Conservation (phyloP, 2,113 vertebrate species). For the Pantherophis guttatus region DNA sequence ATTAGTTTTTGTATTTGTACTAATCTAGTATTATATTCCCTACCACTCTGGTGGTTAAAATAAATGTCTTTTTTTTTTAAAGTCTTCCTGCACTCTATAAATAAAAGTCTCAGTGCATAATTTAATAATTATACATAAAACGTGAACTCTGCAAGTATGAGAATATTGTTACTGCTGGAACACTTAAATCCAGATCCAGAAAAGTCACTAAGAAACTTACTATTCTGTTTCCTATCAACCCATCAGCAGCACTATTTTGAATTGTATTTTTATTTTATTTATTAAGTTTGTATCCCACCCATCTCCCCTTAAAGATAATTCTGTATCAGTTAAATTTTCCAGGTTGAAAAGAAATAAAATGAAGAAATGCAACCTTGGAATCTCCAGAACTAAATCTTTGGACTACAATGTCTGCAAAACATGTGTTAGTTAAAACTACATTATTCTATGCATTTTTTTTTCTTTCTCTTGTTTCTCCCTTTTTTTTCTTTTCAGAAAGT, state of each 20-base stretch:
- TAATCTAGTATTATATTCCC: neutral
- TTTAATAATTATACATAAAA: neutral
- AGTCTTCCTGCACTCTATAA: neutral
- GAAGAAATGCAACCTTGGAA: neutral
- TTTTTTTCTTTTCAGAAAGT: slow-evolving; percentile 66
- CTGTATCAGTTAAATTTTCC: neutral
- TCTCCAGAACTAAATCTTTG: neutral
- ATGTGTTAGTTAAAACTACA: neutral
- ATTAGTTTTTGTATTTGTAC: neutral
- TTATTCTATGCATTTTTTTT: neutral
- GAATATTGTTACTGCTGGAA: neutral
- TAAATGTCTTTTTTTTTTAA: neutral
- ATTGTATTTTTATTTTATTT: neutral
- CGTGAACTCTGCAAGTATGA: neutral
- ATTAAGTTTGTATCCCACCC: neutral
- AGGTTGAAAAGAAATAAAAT: neutral
- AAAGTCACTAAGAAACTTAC: neutral
- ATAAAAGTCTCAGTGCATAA: neutral
- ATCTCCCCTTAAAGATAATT: neutral
- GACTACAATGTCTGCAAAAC: neutral
- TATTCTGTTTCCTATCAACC: neutral
- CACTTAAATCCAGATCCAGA: neutral
- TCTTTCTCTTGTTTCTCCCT: neutral
- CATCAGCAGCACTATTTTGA: neutral
- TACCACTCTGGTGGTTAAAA: neutral